Evolutionary conservation across 2,113 vertebrate genomes (phyloP).

Genomic region (Tupaia chinensis): DNA sequence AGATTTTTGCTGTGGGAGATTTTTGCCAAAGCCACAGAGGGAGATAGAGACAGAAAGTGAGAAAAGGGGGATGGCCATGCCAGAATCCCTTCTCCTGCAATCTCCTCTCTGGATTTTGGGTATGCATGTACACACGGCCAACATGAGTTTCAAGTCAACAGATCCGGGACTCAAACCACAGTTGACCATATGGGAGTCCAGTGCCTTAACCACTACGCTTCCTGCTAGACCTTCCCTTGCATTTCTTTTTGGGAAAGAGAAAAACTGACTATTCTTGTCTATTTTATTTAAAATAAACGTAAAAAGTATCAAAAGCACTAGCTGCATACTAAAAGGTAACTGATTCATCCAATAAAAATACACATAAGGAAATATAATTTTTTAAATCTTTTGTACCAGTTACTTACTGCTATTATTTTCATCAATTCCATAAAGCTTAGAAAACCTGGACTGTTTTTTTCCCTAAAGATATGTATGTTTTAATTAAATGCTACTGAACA

Average conservation of each 20-base stretch:
- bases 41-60: too few species aligned
- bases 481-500: neutral
- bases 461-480: slow-evolving; percentile 4
- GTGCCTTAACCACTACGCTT: too few species aligned
- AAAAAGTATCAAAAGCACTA: slow-evolving; percentile 1
- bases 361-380: neutral
- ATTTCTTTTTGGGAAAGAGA: neutral
- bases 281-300: slow-evolving; percentile 53
- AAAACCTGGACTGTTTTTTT: slow-evolving; percentile 4
- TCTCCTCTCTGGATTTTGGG: too few species aligned
- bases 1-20: too few species aligned
- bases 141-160: too few species aligned
- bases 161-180: too few species aligned
- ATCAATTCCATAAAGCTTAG: neutral
- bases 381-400: neutral
- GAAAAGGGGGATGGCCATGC: too few species aligned
- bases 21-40: too few species aligned
- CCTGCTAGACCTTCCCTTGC: neutral
- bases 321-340: neutral
- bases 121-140: too few species aligned
- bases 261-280: neutral
- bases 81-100: too few species aligned
- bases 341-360: neutral
- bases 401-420: neutral
- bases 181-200: too few species aligned